Base-by-base conservation (phyloP, 2,888 invertebrate genomes). In the Caenorhabditis becei region DNA sequence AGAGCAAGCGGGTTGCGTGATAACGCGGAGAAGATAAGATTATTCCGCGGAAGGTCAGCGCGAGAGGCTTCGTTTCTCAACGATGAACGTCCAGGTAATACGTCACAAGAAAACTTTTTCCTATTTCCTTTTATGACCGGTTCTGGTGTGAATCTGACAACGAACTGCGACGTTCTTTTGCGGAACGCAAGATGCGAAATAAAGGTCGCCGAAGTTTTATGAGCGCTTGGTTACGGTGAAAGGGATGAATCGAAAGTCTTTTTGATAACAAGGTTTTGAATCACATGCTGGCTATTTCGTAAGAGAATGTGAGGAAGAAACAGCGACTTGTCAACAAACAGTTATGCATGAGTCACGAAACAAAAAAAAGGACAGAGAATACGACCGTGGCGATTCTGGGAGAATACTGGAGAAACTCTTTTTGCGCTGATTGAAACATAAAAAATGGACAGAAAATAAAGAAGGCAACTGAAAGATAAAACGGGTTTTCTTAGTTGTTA, bases 1-100 rank as follows among this genome's bases (percentile, higher is more conserved):
- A 62, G 53, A 56, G 67, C 65, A 65, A 5, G 54, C 54, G 18
- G 26, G 37, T 18, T 11, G 54, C 26, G 26, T 61, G 70, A 70
- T 70, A 70, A 70, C 59, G 47, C 61, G 51, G 32, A 62, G 24
- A 62, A 56, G 61, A 71, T 71, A 62, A 71, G 71, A 71, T 70
- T 61, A 70, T 23, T 51, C 32, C 49, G 53, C 59, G 51, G 61
- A 61, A 70, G 61, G 70, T 56, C 67, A 69, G 51, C 41, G 26
- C 11, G 16, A 32, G 24, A 61, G 32, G 7, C 51, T 63, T 62
- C 41, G 37, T 14, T 37, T 49, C n/a, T n/a, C 32, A 32, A n/a
- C 18, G 53, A 16, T 54, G 37, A 54, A 53, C 66, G 37, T 26
- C 54, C 18, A 26, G 54, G 66, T 16, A 24, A 51, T 18, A 32